Conservation (phyloP, 2,113 vertebrate species). For the Coracopsis vasa region DNA sequence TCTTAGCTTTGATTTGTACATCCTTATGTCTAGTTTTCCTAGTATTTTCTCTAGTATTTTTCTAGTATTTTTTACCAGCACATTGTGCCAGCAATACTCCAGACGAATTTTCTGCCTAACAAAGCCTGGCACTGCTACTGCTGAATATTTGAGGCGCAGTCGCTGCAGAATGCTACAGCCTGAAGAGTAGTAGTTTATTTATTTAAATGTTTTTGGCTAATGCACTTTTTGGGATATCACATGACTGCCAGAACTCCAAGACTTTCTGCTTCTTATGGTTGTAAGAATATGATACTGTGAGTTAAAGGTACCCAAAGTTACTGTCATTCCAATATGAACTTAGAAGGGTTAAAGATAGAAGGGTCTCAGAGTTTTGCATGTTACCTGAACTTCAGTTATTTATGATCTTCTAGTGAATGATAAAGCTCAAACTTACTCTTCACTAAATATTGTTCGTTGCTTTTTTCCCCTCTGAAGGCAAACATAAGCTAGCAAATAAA, state of each 20-base stretch:
- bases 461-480: not conserved
- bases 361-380: not conserved
- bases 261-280: slow-evolving; percentile 16
- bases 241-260: slow-evolving; percentile 3
- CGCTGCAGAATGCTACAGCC: not conserved
- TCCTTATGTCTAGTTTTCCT: not conserved
- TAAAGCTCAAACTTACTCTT: not conserved
- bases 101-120: not conserved
- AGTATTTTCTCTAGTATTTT: not conserved
- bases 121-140: not conserved
- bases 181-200: not conserved
- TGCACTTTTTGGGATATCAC: not conserved
- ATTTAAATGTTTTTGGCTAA: slow-evolving; percentile 44
- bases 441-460: not conserved
- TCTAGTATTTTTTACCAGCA: not conserved
- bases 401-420: not conserved
- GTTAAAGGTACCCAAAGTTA: not conserved
- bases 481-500: not conserved
- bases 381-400: not conserved
- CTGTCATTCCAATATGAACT: not conserved
- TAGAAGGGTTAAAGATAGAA: not conserved
- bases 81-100: not conserved
- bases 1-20: not conserved
- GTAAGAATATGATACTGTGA: not conserved
- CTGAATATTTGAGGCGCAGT: not conserved